Base-by-base conservation (phyloP, 2,113 vertebrate genomes). In the Centropus unirufus region DNA sequence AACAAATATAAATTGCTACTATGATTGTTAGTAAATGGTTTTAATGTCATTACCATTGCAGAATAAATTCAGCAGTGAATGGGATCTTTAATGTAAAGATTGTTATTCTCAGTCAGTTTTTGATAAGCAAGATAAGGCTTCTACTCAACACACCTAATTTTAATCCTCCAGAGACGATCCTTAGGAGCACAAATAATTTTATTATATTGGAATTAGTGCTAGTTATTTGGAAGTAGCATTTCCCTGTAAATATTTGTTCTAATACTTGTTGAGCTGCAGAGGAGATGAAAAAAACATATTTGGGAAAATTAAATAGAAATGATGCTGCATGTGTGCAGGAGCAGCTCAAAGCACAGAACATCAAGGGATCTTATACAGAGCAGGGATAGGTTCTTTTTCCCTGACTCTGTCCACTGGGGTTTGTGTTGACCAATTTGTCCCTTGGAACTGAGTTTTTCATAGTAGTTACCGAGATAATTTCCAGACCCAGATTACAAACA, bases 401-500 rank as follows among this genome's bases (percentile, higher is more conserved):
- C 54, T 63, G 47, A 40, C 40, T 78, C 11, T 78, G n/a, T 18
- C 42, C 15, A 4, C 15, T 0, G 0, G 20, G 26, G 49, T 83
- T 86, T 85, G 49, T 32, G 15, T 24, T 92, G 39, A 62, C 62
- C 73, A 40, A 0, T 92, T 82, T 90, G 83, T 84, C 74, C 62
- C 67, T 90, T 81, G 84, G 72, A 76, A 82, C 87, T 3, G 3
- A 74, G 85, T 70, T 91, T 94, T 49, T 95, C 73, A 22, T 51
- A 91, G 83, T 59, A 92, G 75, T 88, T 92, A 54, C 14, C 62
- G 32, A 78, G 64, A 69, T 34, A 81, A 94, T 82, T 94, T 95
- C 77, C 88, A 96, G 85, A 78, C 61, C 76, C 58, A 72, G 66
- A 68, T 69, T 90, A 92, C 58, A 93, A 95, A 90, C 80, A 69